Evolutionary conservation across 2,797 vertebrate genomes (phyloP), one percentile per base, ranked within the genome.

Genomic region (Acomys russatus): DNA sequence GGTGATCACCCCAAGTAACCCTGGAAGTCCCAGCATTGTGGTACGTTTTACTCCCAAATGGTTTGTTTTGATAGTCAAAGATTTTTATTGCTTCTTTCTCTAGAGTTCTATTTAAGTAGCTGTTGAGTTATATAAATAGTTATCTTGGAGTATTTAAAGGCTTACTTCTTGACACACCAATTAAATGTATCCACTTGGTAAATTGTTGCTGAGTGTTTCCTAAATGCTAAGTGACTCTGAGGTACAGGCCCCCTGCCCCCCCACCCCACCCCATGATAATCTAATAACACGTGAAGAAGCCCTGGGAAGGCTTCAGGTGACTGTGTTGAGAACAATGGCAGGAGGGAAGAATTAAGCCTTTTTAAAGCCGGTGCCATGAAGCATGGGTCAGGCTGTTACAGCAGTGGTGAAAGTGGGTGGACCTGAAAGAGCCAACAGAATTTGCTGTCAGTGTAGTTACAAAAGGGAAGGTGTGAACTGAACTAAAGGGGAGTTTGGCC

Each of bases 41-140:
- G 44, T 38, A n/a, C 12, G 7, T 56, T 96, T 93, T 77, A 88
- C 14, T n/a, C 90, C 8, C 30, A 71, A 30, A 76, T 70, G 44
- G 30, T 59, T 94, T 91, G 2, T 89, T 54, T 90, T 87, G 54
- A 10, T 63, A 66, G 20, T 35, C 9, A 76, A 44, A 95, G 61
- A 82, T 66, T 44, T 76, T 95, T 91, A 79, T 79, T 87, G 59
- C 30, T 96, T 82, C 63, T 92, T 71, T 93, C 89, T 70, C 76
- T 90, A 35, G 92, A 92, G 44, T 83, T 95, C 23, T 59, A 66
- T 86, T 93, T 92, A 68, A 78, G 28, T n/a, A 88, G 79, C 54
- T 96, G 38, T 89, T 4, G 92, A 77, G 91, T 73, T 91, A n/a
- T 49, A 66, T 73, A 3, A 92, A 28, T 91, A 73, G 11, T 88